phyloP scores from a whole-genome alignment of 2,113 vertebrate species.

The Corvus moneduloides region DNA sequence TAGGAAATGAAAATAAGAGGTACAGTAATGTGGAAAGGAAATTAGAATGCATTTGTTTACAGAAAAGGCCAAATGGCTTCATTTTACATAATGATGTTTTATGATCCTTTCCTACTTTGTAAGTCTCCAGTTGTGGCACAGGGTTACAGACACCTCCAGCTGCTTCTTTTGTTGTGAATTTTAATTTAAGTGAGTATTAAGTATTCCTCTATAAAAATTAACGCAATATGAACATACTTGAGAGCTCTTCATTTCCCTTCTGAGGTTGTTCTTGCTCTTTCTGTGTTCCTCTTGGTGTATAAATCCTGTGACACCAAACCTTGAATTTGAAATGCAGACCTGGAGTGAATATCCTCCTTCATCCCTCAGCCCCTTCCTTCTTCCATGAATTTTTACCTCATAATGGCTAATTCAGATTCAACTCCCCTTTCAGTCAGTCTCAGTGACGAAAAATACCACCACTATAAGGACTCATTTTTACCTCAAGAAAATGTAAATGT shows the following conservation, averaged over 20 bases:
- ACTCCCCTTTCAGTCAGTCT: neutral
- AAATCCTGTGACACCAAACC: neutral
- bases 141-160: neutral
- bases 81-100: neutral
- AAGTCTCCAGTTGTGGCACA: neutral
- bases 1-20: neutral
- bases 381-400: neutral
- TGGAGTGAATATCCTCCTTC: neutral
- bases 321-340: neutral
- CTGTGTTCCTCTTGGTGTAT: neutral
- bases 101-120: neutral
- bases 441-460: neutral
- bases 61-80: neutral
- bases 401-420: neutral
- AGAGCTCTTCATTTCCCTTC: neutral
- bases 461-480: constrained; percentile 2
- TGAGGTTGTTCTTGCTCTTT: neutral
- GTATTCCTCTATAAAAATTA: neutral
- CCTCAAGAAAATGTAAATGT: constrained; percentile 46
- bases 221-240: neutral
- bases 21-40: neutral
- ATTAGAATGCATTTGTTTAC: neutral
- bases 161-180: neutral
- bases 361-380: neutral
- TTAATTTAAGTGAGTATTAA: constrained; percentile 24